Evolutionary conservation across 1,140 invertebrate genomes (phyloP).

Genomic region (Metopolophium dirhodum): DNA sequence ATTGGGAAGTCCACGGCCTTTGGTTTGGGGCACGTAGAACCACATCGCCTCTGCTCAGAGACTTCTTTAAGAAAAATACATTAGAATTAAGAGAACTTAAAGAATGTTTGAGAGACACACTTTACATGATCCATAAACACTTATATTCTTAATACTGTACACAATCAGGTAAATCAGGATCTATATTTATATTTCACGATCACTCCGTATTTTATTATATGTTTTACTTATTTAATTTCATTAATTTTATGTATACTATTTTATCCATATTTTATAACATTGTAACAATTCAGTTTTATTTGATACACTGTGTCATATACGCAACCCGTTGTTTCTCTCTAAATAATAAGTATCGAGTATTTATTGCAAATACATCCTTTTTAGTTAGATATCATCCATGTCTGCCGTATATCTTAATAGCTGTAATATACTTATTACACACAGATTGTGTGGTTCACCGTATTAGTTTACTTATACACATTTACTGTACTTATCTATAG

Average conservation of each 20-base stretch:
- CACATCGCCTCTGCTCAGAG: not conserved
- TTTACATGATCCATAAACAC: not conserved
- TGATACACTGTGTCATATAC: not conserved
- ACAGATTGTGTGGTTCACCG: too few species aligned
- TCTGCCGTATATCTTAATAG: too few species aligned
- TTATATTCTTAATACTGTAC: not conserved
- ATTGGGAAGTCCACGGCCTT: not conserved
- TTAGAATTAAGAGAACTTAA: constrained; percentile 9
- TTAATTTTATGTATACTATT: not conserved
- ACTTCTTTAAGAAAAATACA: not conserved
- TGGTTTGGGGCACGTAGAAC: not conserved
- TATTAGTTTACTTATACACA: too few species aligned
- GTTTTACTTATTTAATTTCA: not conserved
- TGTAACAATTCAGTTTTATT: constrained; percentile 2
- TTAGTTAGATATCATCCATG: too few species aligned
- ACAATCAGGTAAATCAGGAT: too few species aligned
- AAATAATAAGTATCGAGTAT: too few species aligned
- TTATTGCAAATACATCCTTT: too few species aligned
- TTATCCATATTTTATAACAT: too few species aligned
- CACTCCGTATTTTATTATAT: too few species aligned
- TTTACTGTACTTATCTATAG: too few species aligned
- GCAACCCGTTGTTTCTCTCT: not conserved
- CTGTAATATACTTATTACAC: too few species aligned
- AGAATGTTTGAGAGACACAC: not conserved
- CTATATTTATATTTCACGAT: too few species aligned